Evolutionary conservation across 2,888 invertebrate genomes (phyloP).

Genomic region (Ophraella communa): DNA sequence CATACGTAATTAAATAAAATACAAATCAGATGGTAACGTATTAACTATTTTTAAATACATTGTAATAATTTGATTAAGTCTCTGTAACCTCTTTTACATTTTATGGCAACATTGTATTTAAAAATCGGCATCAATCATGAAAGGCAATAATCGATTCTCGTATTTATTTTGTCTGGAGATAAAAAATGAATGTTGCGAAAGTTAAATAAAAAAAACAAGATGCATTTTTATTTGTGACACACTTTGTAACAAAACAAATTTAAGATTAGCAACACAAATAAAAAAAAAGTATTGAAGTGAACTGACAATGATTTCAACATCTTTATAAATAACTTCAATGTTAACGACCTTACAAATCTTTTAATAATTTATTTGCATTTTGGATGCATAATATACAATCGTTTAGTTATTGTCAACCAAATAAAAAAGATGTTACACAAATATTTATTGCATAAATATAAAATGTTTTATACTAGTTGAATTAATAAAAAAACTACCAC

Average conservation of each 20-base stretch:
- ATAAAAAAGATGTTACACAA: neutral
- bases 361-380: constrained; percentile 12
- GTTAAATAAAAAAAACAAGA: constrained; percentile 42
- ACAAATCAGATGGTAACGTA: too few relatives aligned
- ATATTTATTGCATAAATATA: neutral
- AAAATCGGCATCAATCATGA: constrained; percentile 23
- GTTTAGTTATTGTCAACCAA: constrained; percentile 1
- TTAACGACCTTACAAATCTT: constrained; percentile 33
- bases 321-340: constrained; percentile 37
- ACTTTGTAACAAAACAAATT: constrained; percentile 47
- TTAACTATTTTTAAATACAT: neutral
- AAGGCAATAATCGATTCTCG: constrained; percentile 18
- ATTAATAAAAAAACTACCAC: too few relatives aligned
- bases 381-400: constrained; percentile 2
- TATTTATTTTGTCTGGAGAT: constrained; percentile 48
- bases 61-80: too few relatives aligned
- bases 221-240: constrained; percentile 43
- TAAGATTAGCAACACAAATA: constrained; percentile 43
- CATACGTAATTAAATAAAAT: neutral
- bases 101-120: constrained; percentile 34
- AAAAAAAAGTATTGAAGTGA: constrained; percentile 38
- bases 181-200: constrained; percentile 45
- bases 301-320: constrained; percentile 36
- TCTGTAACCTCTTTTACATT: neutral
- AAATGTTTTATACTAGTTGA: too few relatives aligned